These are phyloP conservation scores for Merops nubicus DNA, from an alignment of 2,113 vertebrate species.

Conservation along the genomic window DNA sequence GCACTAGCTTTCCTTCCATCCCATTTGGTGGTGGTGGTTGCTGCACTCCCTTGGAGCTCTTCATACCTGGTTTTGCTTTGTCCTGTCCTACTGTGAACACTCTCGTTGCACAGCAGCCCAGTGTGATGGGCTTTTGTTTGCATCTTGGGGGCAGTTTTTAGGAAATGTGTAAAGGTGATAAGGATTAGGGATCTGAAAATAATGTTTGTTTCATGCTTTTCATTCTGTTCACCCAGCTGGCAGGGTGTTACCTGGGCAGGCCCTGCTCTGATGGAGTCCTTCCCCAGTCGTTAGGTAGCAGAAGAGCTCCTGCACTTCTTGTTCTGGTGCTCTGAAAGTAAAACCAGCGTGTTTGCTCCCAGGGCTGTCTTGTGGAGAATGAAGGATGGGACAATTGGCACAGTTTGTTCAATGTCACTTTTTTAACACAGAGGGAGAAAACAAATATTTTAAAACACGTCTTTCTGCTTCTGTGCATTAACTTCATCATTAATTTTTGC, in stretches of 20 bases:
- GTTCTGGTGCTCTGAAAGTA: background rate
- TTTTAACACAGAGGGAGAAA: background rate
- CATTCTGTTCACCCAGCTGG: accelerated
- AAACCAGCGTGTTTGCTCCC: background rate
- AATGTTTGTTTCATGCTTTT: background rate
- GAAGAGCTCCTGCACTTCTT: background rate
- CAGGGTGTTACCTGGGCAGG: background rate
- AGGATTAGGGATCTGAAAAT: background rate
- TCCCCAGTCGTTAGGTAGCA: background rate
- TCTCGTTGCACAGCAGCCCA: background rate
- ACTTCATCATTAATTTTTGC: background rate
- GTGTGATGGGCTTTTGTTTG: background rate
- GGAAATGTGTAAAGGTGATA: background rate
- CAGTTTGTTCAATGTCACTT: background rate
- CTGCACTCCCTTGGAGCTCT: background rate
- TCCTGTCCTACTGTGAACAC: background rate
- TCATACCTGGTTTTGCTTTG: background rate
- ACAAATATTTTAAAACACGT: background rate
- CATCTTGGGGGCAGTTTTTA: background rate
- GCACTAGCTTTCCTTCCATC: background rate
- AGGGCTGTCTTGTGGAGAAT: background rate
- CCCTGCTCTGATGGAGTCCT: background rate
- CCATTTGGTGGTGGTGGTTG: background rate
- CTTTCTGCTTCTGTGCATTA: background rate
- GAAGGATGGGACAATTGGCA: background rate